Conservation (phyloP, 2,113 vertebrate species). For the Oreamnos americanus region DNA sequence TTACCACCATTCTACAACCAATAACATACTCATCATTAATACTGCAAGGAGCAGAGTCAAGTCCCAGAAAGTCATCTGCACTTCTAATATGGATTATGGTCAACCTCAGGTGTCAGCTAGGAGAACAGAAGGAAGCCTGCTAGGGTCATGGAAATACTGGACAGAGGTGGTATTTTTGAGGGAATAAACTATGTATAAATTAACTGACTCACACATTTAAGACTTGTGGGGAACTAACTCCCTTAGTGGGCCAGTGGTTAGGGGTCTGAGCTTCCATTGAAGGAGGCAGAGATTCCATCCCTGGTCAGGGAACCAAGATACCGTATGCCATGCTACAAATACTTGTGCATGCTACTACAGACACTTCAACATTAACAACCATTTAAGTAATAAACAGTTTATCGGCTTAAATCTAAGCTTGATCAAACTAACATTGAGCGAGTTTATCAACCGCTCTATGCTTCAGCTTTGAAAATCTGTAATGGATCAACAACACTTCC, state of each 20-base stretch:
- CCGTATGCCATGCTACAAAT: neutral
- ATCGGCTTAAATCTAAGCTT: neutral
- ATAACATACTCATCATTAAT: neutral
- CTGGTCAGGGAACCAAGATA: neutral
- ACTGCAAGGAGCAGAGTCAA: neutral
- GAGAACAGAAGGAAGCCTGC: neutral
- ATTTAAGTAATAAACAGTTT: neutral
- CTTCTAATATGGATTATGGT: neutral
- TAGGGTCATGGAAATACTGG: neutral
- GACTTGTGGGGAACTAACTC: neutral
- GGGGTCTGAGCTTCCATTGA: neutral
- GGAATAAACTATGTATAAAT: neutral
- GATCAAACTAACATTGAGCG: neutral
- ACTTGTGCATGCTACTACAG: neutral
- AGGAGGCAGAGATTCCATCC: neutral
- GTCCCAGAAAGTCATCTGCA: neutral
- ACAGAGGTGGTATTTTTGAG: neutral
- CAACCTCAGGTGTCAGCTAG: neutral
- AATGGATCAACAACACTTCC: neutral
- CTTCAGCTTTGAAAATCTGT: neutral
- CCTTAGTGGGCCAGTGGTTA: neutral
- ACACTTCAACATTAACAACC: neutral
- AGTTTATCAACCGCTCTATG: neutral
- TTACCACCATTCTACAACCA: neutral
- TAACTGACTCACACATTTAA: neutral